Conservation (phyloP, 2,113 vertebrate species). For the Neofelis nebulosa region DNA sequence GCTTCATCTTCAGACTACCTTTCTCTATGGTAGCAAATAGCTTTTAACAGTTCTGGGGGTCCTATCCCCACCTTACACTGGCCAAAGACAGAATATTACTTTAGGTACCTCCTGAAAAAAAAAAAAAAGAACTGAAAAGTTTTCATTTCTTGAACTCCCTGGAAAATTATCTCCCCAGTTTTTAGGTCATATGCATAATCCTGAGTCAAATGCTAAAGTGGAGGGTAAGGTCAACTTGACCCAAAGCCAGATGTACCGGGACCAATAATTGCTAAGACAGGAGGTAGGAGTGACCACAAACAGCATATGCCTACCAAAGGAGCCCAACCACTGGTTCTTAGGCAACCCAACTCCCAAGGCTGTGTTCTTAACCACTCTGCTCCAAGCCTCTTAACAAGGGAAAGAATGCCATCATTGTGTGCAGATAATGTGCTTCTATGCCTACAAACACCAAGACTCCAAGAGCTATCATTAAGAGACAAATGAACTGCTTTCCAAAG, state of each 20-base stretch:
- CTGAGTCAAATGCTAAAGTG: background rate
- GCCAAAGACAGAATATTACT: background rate
- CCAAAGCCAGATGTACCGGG: background rate
- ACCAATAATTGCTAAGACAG: background rate
- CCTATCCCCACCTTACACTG: background rate
- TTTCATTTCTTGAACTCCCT: background rate
- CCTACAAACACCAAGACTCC: background rate
- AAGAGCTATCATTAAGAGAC: background rate
- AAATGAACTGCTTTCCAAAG: background rate
- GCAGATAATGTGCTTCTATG: background rate
- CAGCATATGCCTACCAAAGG: background rate
- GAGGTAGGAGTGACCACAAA: background rate
- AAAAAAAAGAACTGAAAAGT: background rate
- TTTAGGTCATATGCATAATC: background rate
- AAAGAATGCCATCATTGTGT: background rate
- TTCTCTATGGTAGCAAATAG: background rate
- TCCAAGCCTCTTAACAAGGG: background rate
- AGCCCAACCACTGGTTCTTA: background rate
- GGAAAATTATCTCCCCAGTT: background rate
- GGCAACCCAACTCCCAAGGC: background rate
- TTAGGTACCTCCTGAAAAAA: background rate
- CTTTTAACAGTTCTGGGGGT: background rate
- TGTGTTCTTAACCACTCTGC: background rate
- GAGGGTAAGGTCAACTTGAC: background rate
- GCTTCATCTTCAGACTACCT: background rate